Evolutionary conservation across 2,113 vertebrate genomes (phyloP).

Genomic region (Centropus bengalensis): DNA sequence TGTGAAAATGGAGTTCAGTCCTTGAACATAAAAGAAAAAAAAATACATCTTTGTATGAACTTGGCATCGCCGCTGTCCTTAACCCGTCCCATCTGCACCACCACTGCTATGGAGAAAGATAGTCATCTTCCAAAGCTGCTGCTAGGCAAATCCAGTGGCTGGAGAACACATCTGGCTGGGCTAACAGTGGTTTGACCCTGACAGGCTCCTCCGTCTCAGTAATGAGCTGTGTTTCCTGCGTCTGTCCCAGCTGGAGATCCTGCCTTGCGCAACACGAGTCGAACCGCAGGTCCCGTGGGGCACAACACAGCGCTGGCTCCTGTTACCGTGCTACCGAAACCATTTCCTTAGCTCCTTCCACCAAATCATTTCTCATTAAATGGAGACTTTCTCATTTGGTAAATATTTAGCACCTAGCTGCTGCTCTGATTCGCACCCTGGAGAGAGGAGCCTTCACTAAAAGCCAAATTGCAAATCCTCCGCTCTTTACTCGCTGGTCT

Average conservation of each 20-base stretch:
- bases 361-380: conserved; percentile 16
- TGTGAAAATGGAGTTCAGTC: conserved; percentile 8
- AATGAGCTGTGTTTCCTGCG: conserved; percentile 19
- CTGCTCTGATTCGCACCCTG: neutral
- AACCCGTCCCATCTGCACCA: conserved; percentile 9
- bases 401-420: conserved; percentile 23
- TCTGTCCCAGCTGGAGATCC: conserved; percentile 42
- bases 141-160: conserved; percentile 24
- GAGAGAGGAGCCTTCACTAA: neutral
- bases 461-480: neutral
- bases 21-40: conserved; percentile 15
- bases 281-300: neutral
- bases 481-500: neutral
- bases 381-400: neutral
- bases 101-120: neutral
- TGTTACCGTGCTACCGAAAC: neutral
- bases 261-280: neutral
- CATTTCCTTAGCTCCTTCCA: neutral
- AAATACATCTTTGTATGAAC: neutral
- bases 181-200: neutral
- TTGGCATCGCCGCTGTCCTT: neutral
- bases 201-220: conserved; percentile 14
- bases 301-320: neutral
- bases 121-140: conserved; percentile 6
- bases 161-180: neutral